These are phyloP conservation scores for Rhabdornis inornatus DNA, from an alignment of 2,113 vertebrate genomes.

Conservation along the genomic window DNA sequence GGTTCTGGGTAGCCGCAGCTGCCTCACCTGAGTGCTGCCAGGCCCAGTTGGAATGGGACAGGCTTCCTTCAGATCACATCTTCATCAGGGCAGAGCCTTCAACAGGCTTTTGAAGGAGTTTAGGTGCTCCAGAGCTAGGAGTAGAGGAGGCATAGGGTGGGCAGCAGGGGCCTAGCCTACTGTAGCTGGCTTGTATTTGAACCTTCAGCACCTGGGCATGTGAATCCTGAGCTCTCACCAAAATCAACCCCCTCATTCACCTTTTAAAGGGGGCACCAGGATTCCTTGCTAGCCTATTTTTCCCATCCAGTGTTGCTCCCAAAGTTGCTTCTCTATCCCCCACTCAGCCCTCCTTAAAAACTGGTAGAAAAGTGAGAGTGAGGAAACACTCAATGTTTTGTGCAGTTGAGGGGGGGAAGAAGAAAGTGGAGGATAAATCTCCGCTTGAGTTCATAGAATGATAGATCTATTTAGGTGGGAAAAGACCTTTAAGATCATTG, in stretches of 20 bases:
- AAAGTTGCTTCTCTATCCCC: background rate
- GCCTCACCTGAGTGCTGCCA: rapidly evolving
- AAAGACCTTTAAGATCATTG: background rate
- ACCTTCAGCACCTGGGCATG: rapidly evolving
- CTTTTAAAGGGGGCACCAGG: background rate
- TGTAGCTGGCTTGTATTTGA: rapidly evolving
- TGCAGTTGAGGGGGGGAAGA: background rate
- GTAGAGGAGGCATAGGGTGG: rapidly evolving
- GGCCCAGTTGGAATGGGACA: rapidly evolving
- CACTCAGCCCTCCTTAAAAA: background rate
- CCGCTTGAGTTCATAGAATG: background rate
- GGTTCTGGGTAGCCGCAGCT: rapidly evolving
- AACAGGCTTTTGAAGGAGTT: background rate
- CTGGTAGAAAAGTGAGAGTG: background rate
- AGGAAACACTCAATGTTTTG: background rate
- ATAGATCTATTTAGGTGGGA: background rate
- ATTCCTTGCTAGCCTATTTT: background rate
- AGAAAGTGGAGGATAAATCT: background rate
- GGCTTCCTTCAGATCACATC: rapidly evolving
- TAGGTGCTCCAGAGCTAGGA: too few species aligned
- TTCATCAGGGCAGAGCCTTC: background rate
- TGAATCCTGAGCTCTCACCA: background rate
- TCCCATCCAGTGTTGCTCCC: background rate
- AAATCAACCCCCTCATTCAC: background rate
- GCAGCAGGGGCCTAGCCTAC: background rate